phyloP scores from a whole-genome alignment of 1,140 invertebrate genomes.

The Drosophila novamexicana region DNA sequence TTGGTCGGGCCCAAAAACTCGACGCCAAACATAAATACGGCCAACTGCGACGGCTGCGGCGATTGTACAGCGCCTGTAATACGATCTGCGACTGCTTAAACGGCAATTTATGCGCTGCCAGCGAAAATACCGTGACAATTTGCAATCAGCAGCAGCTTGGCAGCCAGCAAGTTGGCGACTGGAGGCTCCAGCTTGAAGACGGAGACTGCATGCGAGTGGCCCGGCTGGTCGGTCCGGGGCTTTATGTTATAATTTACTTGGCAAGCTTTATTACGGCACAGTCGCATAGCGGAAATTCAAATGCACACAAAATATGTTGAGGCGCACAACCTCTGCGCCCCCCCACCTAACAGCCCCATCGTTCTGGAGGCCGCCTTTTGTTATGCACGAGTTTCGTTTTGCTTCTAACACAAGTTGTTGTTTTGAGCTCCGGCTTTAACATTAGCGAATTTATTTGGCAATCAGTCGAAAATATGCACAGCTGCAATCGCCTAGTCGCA shows the following conservation, averaged over 20 bases:
- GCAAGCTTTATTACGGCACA: constrained; percentile 73
- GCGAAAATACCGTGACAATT: constrained; percentile 82
- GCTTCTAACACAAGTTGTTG: constrained; percentile 65
- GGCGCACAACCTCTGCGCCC: constrained; percentile 5
- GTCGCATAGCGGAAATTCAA: constrained; percentile 80
- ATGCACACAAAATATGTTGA: constrained; percentile 78
- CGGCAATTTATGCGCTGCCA: constrained; percentile 79
- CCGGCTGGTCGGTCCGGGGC: constrained; percentile 20
- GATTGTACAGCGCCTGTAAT: constrained; percentile 50
- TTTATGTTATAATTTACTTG: constrained; percentile 80
- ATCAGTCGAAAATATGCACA: constrained; percentile 72
- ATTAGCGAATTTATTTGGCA: constrained; percentile 69
- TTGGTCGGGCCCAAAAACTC: constrained; percentile 52
- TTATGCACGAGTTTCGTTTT: constrained; percentile 65
- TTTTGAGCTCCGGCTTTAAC: constrained; percentile 21
- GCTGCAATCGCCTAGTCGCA: constrained; percentile 52
- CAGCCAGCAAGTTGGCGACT: constrained; percentile 35
- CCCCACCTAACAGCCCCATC: background rate
- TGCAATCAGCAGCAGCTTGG: constrained; percentile 66
- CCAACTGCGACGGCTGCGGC: constrained; percentile 17
- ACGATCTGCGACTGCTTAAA: constrained; percentile 53
- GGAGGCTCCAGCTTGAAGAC: constrained; percentile 16
- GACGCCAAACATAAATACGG: constrained; percentile 59
- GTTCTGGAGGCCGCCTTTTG: constrained; percentile 50
- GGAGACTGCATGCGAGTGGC: constrained; percentile 5